These are phyloP conservation scores for Channa argus DNA, from an alignment of 2,113 vertebrate species.

Conservation along the genomic window DNA sequence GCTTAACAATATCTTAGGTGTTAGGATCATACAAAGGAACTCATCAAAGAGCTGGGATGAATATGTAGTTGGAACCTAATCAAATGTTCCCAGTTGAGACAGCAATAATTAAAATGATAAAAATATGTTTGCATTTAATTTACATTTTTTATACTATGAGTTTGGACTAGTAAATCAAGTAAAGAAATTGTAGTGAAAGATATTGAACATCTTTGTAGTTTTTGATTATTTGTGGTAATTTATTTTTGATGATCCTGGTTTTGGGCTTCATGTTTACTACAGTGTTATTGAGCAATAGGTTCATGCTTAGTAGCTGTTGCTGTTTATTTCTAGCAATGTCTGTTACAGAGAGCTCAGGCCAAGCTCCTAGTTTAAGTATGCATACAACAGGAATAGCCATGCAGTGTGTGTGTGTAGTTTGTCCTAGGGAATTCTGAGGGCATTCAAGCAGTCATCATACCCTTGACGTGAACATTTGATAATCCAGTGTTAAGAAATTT, in stretches of 20 bases:
- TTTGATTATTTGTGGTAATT: neutral
- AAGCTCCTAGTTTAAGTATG: constrained; percentile 2
- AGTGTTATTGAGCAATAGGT: constrained; percentile 34
- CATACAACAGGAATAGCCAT: too few species aligned
- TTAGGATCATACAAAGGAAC: neutral
- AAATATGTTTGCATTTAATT: too few species aligned
- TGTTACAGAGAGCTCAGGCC: constrained; percentile 20
- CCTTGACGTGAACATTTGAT: too few species aligned
- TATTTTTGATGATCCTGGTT: neutral
- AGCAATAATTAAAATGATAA: neutral
- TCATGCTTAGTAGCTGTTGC: constrained; percentile 39
- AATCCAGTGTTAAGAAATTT: too few species aligned
- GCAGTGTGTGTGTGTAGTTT: too few species aligned
- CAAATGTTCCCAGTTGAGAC: neutral
- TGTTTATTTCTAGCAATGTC: constrained; percentile 25
- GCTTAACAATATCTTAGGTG: neutral
- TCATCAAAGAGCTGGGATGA: too few species aligned
- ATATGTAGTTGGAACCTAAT: neutral
- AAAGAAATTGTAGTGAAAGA: too few species aligned
- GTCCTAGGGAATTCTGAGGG: too few species aligned
- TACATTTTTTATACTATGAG: too few species aligned
- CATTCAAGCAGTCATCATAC: too few species aligned
- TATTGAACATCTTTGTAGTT: neutral
- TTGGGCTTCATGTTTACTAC: constrained; percentile 24
- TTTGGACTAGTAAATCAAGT: neutral